phyloP scores from a whole-genome alignment of 2,888 invertebrate species.

The Drosophila kanekoi region DNA sequence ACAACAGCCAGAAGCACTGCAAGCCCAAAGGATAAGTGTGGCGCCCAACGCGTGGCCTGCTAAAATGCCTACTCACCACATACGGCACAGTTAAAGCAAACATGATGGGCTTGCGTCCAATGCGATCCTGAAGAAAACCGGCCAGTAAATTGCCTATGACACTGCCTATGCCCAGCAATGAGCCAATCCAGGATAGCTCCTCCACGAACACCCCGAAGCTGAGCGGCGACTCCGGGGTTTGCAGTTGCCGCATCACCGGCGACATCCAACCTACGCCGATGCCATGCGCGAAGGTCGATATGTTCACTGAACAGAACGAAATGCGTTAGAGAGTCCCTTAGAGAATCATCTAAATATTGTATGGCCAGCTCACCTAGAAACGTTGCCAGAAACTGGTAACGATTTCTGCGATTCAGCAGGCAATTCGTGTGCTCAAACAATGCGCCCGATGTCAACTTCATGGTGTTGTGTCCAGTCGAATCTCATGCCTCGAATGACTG shows the following conservation, averaged over 20 bases:
- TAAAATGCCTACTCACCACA: conserved; percentile 49
- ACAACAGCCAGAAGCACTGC: conserved; percentile 80
- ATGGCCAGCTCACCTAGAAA: conserved; percentile 49
- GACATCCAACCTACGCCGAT: conserved; percentile 79
- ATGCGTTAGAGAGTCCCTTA: no score
- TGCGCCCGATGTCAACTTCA: conserved; percentile 37
- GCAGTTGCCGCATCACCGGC: conserved; percentile 71
- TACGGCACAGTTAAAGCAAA: conserved; percentile 65
- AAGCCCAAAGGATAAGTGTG: not conserved
- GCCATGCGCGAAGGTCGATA: conserved; percentile 78
- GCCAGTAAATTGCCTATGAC: conserved; percentile 72
- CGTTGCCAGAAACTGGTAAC: conserved; percentile 62
- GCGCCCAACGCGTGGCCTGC: not conserved
- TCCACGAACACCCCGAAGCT: conserved; percentile 51
- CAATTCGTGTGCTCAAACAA: conserved; percentile 46
- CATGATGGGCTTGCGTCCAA: conserved; percentile 72
- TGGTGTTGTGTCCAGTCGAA: conserved; percentile 27
- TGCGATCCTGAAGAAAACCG: conserved; percentile 63
- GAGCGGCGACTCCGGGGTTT: conserved; percentile 60
- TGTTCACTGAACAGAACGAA: conserved; percentile 56
- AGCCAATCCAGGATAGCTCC: conserved; percentile 78
- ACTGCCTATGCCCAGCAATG: conserved; percentile 72
- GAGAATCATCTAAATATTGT: no score
- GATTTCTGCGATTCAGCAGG: conserved; percentile 53
- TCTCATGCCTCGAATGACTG: conserved; percentile 24